Base-by-base conservation (phyloP, 1,140 invertebrate genomes). In the Ridgeia piscesae region DNA sequence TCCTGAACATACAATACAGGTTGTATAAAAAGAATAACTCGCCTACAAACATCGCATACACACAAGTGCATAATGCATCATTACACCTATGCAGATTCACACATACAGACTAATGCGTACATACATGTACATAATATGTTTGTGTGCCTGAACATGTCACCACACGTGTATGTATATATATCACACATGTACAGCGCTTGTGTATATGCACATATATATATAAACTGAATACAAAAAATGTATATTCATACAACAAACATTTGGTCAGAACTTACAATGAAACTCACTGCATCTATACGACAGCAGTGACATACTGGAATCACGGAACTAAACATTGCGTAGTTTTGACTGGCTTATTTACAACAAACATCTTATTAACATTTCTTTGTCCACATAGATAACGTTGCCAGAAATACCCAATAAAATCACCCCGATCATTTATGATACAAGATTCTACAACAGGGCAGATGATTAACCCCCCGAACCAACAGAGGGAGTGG, bases 141-240 rank as follows among this genome's bases (percentile, higher is more conserved):
- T 42, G 42, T 42, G 42, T 6, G 42, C 4, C 11, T 42, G 42
- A 42, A 42, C 42, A 90, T 90, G 89, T 90, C 11, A 77, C 2
- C 14, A 77, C 27, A 77, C 58, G 27, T 77, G 27, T 77, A 77
- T 77, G 27, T 21, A 31, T 31, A 77, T 14, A 0, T 4, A 77
- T 17, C 8, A 50, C 21, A 50, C 48, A 21, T 21, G 27, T 77
- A 77, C 42, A 42, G 4, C 11, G 11, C 42, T 42, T 89, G 88
- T 89, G 89, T 90, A 90, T 27, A 31, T 90, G 35, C n/a, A 33
- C 21, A 90, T 90, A 33, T 89, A 90, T 90, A 90, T 90, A 90
- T 90, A 34, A 34, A 90, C 89, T 35, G 35, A 34, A 90, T 35
- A 90, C 89, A 90, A 34, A 90, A n/a, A 34, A 90, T 35, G 33